Evolutionary conservation across 2,888 invertebrate genomes (phyloP), one percentile per base, ranked within the genome.

Genomic region (Allacma fusca): DNA sequence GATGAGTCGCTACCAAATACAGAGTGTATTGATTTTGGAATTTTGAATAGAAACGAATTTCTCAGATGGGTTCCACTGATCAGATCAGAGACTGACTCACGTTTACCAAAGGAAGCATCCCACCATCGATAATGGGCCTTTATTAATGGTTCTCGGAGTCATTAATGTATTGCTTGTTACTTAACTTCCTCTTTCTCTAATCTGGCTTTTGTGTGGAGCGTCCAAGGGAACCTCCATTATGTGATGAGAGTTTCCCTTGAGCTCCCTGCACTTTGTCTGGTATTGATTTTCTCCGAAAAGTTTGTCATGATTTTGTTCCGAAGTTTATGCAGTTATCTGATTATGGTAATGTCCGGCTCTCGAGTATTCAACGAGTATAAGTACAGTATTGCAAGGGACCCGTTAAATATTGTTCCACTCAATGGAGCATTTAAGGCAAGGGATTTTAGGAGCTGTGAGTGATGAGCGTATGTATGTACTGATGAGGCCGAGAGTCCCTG

Each of bases 11-110:
- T n/a, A n/a, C n/a, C n/a, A n/a, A n/a, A n/a, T n/a, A n/a, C n/a
- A n/a, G 50, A 50, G 50, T 50, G 50, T 71, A 72, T 70, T 44
- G 59, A 34, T 59, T 29, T 50, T 72, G 13, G 9, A 26, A 16
- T 26, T 57, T n/a, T 72, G 72, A 59, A 72, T 72, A 26, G n/a
- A n/a, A n/a, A n/a, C 43, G 28, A 71, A 28, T 72, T 57, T 26
- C n/a, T 29, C 13, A n/a, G 59, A 72, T 72, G 28, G 50, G 29
- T 1, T 62, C 50, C 29, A 59, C 59, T 59, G 72, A 72, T 72
- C 29, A 72, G 59, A 59, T 72, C 72, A 16, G 29, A 59, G 29
- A 16, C 59, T 1, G 59, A 59, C 21, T 72, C 72, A 72, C 72
- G 59, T 72, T 72, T 72, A 28, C 1, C 19, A 40, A 40, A 40